These are phyloP conservation scores for Turritopsis rubra DNA, from an alignment of 30 jellyfish, hydroid and myxozoan genomes.

Conservation along the genomic window DNA sequence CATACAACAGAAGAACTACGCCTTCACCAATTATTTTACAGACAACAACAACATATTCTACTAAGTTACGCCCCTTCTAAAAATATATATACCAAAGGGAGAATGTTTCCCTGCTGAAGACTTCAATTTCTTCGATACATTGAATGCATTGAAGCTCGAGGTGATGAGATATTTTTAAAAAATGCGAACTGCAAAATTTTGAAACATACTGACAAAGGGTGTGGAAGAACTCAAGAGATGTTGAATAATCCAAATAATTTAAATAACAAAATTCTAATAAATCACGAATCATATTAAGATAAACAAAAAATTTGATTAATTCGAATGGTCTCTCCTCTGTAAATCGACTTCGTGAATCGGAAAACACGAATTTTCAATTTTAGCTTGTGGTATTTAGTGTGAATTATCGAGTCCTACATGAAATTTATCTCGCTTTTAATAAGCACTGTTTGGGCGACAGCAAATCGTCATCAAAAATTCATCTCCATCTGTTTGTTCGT, in stretches of 20 bases:
- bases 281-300: background rate
- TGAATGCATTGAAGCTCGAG: too few species aligned
- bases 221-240: background rate
- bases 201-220: background rate
- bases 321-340: background rate
- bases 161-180: too few species aligned
- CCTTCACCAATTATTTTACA: background rate
- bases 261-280: background rate
- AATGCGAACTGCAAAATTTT: background rate
- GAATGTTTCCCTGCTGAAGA: too few species aligned
- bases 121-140: too few species aligned
- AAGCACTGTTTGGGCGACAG: too few species aligned
- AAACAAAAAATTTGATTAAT: too few species aligned
- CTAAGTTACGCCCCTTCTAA: too few species aligned
- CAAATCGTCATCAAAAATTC: too few species aligned
- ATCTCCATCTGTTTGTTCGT: too few species aligned
- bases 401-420: background rate
- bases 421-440: background rate
- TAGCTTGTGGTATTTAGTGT: too few species aligned
- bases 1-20: background rate
- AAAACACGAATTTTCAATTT: background rate
- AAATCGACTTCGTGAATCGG: background rate
- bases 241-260: background rate
- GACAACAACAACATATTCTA: background rate
- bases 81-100: too few species aligned